A percentile compares a stretch with the other conserved stretches of the same genome.
Conservation (phyloP, 1,140 invertebrate genomes). For the Cylas formicarius region DNA sequence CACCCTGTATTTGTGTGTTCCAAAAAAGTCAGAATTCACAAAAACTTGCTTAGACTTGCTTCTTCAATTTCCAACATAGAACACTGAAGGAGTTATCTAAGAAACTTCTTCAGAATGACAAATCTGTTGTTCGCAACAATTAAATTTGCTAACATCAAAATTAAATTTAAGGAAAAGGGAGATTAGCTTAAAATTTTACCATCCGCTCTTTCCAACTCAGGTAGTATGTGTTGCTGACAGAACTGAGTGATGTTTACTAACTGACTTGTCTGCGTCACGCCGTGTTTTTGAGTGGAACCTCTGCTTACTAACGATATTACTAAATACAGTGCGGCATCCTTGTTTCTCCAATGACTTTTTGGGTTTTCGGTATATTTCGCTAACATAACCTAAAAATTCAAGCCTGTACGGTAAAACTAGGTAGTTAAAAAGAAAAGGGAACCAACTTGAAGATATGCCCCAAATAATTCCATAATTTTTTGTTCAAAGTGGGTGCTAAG, state of each 20-base stretch:
- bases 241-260: slow-evolving; percentile 87
- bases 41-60: too few relatives aligned
- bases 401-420: background rate
- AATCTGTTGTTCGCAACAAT: too few relatives aligned
- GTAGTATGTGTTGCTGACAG: slow-evolving; percentile 73
- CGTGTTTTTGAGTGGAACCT: slow-evolving; percentile 84
- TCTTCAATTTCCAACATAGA: too few relatives aligned
- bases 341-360: slow-evolving; percentile 77
- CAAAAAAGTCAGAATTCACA: too few relatives aligned
- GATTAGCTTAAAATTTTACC: slow-evolving; percentile 48
- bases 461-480: slow-evolving; percentile 88
- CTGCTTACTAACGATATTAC: slow-evolving; percentile 89
- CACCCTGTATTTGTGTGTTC: too few relatives aligned
- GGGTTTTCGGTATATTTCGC: slow-evolving; percentile 71
- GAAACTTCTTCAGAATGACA: too few relatives aligned
- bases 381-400: slow-evolving; percentile 70
- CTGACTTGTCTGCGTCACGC: slow-evolving; percentile 83
- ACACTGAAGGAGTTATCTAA: too few relatives aligned
- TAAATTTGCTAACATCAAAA: slow-evolving; percentile 3
- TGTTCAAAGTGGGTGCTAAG: slow-evolving; percentile 83
- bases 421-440: too few relatives aligned
- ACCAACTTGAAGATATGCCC: slow-evolving; percentile 68
- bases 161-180: slow-evolving; percentile 4
- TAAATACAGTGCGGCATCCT: slow-evolving; percentile 93
- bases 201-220: slow-evolving; percentile 71